A percentile compares a stretch with the other conserved stretches of the same genome.
phyloP scores from a whole-genome alignment of 2,113 vertebrate genomes.

The Copsychus sechellarum region DNA sequence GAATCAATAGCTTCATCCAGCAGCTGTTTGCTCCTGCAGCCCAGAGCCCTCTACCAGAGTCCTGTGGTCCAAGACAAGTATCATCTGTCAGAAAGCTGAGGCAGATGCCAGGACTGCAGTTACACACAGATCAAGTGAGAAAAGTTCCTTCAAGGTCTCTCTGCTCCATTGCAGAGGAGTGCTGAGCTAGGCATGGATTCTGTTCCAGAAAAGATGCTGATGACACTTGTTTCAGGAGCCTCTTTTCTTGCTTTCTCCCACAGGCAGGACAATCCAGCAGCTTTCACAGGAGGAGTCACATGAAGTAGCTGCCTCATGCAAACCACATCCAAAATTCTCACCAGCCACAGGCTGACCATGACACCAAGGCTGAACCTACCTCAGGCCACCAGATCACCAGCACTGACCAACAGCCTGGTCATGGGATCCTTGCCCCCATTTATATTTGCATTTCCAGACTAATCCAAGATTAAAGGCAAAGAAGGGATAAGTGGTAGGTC shows the following conservation, averaged over 20 bases:
- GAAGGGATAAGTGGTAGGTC: neutral
- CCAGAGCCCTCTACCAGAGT: neutral
- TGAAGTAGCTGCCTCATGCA: neutral
- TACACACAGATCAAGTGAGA: neutral
- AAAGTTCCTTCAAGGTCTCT: neutral
- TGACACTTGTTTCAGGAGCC: neutral
- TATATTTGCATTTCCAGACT: neutral
- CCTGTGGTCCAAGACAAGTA: neutral
- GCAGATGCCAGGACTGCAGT: neutral
- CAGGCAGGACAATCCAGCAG: neutral
- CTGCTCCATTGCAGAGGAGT: neutral
- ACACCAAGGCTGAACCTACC: neutral
- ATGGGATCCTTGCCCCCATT: neutral
- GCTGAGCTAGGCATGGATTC: neutral
- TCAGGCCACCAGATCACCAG: neutral
- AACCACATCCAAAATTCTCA: neutral
- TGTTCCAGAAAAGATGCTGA: neutral
- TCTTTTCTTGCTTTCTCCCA: neutral
- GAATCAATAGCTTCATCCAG: neutral
- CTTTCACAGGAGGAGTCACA: neutral
- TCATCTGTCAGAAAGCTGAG: neutral
- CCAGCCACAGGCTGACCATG: neutral
- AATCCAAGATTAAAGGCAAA: constrained; percentile 19
- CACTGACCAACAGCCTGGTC: neutral
- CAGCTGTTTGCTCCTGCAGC: neutral